A percentile compares a stretch with the other conserved stretches of the same genome.
Conservation (phyloP, 1,140 invertebrate species). For the Bradysia coprophila region DNA sequence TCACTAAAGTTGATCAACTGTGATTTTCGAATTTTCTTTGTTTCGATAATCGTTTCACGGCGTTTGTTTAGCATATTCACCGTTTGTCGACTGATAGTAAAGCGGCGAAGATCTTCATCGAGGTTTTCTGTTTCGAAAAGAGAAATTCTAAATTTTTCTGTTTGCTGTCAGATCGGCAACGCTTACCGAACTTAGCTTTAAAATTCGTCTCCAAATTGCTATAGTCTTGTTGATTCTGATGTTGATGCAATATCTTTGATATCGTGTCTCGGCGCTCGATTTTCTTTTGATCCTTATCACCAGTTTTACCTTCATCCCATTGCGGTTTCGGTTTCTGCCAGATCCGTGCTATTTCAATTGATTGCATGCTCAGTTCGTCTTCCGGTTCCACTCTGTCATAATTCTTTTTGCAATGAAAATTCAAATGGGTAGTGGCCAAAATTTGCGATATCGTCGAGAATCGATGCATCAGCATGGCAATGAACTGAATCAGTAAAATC, state of each 20-base stretch:
- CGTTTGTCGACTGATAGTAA: not conserved
- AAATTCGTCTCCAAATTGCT: slow-evolving; percentile 19
- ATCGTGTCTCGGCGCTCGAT: slow-evolving; percentile 15
- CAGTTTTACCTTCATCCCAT: slow-evolving; percentile 23
- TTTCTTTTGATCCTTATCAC: slow-evolving; percentile 12
- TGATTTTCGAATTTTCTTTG: not conserved
- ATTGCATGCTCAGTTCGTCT: slow-evolving; percentile 32
- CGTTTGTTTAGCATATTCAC: not conserved
- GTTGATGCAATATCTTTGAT: slow-evolving; percentile 12
- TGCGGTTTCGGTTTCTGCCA: slow-evolving; percentile 30
- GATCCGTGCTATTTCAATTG: slow-evolving; percentile 36
- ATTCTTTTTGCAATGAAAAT: slow-evolving; percentile 13
- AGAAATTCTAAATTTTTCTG: not conserved
- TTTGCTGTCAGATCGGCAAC: not conserved
- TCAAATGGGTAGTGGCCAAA: slow-evolving; percentile 50
- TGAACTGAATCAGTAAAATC: slow-evolving; percentile 55
- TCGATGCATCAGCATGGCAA: slow-evolving; percentile 70
- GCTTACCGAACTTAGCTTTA: slow-evolving; percentile 8
- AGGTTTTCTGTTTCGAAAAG: not conserved
- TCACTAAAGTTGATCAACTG: not conserved
- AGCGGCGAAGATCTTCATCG: not conserved
- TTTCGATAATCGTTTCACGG: not conserved
- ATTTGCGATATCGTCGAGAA: slow-evolving; percentile 72
- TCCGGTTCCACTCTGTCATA: not conserved
- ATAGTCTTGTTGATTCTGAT: slow-evolving; percentile 5